Percentiles rank a stretch among this genome's conserved stretches.
These are phyloP conservation scores for Aix galericulata DNA, from an alignment of 2,113 vertebrate genomes.

Conservation along the genomic window DNA sequence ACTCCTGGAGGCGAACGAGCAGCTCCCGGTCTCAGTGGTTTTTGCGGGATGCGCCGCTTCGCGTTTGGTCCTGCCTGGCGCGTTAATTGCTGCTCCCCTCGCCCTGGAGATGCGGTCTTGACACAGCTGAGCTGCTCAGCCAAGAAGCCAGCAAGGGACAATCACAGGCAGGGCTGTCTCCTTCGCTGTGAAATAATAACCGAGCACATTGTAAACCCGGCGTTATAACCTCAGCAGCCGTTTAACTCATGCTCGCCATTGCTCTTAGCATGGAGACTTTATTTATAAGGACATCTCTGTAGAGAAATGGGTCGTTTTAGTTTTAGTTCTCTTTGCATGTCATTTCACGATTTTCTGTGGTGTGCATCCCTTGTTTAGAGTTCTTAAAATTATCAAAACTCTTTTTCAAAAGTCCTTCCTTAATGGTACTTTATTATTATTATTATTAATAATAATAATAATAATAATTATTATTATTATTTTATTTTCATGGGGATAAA, in stretches of 20 bases:
- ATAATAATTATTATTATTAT: background rate
- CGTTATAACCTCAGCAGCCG: background rate
- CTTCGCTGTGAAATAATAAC: background rate
- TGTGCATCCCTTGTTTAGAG: background rate
- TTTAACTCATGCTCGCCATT: background rate
- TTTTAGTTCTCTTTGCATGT: background rate
- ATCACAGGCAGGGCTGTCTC: background rate
- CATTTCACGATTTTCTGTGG: background rate
- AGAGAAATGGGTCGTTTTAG: background rate
- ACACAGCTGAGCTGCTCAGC: background rate
- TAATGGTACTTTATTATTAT: background rate
- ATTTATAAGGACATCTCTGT: background rate
- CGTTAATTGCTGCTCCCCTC: constrained; percentile 8
- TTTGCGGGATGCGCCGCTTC: background rate
- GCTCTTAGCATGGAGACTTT: background rate
- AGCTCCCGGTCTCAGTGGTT: background rate
- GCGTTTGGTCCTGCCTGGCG: background rate
- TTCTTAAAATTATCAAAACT: background rate
- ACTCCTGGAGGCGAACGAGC: background rate
- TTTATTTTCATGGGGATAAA: background rate
- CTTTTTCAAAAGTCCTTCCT: background rate
- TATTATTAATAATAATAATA: no score
- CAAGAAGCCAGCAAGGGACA: background rate
- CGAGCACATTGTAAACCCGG: background rate
- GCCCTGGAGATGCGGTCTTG: background rate